These are phyloP conservation scores for Sylvia atricapilla DNA, from an alignment of 2,113 vertebrate genomes.

Conservation along the genomic window DNA sequence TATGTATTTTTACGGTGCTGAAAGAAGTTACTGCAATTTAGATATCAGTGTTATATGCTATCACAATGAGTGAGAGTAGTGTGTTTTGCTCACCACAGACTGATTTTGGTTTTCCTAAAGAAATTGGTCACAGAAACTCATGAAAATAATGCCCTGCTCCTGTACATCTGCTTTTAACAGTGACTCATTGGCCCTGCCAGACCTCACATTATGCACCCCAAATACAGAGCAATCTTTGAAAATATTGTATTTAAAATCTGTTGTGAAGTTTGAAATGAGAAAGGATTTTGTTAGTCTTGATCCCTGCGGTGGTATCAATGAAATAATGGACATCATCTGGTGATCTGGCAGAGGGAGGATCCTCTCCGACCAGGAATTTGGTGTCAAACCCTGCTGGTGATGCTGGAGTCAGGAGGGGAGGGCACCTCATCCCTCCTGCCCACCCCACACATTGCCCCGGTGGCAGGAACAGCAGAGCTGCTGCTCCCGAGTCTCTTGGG, in stretches of 20 bases:
- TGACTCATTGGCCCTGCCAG: neutral
- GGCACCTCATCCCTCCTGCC: neutral
- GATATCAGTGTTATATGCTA: neutral
- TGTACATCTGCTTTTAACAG: neutral
- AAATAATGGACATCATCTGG: neutral
- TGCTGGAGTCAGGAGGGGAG: neutral
- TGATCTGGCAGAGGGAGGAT: neutral
- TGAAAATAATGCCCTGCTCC: neutral
- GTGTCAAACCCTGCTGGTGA: neutral
- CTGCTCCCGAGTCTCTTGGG: neutral
- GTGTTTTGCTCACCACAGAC: neutral
- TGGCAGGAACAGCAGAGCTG: neutral
- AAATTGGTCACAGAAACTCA: neutral
- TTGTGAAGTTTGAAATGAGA: neutral
- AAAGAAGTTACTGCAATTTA: neutral
- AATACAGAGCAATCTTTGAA: neutral
- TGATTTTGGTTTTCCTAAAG: neutral
- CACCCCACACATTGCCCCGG: neutral
- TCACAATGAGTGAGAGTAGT: neutral
- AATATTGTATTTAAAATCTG: neutral
- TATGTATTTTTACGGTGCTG: neutral
- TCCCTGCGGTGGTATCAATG: neutral
- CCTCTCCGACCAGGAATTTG: accelerated
- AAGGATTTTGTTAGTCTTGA: neutral
- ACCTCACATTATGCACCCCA: neutral